Base-by-base conservation (phyloP, 2,888 invertebrate genomes). In the Oscheius sp. region DNA sequence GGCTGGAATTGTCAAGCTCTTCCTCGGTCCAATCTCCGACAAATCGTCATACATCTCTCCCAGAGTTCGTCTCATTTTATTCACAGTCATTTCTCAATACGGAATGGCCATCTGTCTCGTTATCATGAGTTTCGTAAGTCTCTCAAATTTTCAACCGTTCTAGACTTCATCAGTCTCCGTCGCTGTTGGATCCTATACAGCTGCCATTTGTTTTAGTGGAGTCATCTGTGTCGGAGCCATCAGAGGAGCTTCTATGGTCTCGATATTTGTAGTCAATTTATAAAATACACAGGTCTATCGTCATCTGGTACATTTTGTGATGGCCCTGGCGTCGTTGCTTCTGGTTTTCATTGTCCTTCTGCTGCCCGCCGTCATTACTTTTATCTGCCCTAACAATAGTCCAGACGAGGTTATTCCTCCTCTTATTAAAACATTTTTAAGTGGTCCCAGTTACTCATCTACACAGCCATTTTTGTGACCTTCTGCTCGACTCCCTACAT, bases 151-250 rank as follows among this genome's bases (percentile, higher is more conserved):
- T 3, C 41, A 17, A 3, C 12, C 41, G 4, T 12, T 41, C 14
- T 68, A 20, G 32, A 44, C 59, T 8, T 24, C 41, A 14, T 59
- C 59, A 4, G 28, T 24, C 5, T 6, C 73, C 1, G 50, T 72
- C 30, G 78, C 74, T 9, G 79, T 79, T 71, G 41, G 74, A 2
- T 74, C 73, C 62, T 81, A 80, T 67, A 80, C 81, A 0, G 59
- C 63, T 1, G 72, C 76, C 12, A 78, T 80, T 49, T 74, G 73
- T n/a, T 64, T 75, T 9, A 69, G 70, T 2, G 79, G 80, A 2
- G 51, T 81, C 17, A 78, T 80, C 20, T 64, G 72, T 22, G 77
- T 81, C 6, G 81, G 81, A 22, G 74, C 76, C 1, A 69, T 77
- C 33, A 75, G 73, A 57, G 75, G 77, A 47, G 78, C 78, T 30